Percentiles rank a stretch among this genome's conserved stretches.
Conservation (phyloP, 1,140 invertebrate genomes). For the Hestina assimilis region DNA sequence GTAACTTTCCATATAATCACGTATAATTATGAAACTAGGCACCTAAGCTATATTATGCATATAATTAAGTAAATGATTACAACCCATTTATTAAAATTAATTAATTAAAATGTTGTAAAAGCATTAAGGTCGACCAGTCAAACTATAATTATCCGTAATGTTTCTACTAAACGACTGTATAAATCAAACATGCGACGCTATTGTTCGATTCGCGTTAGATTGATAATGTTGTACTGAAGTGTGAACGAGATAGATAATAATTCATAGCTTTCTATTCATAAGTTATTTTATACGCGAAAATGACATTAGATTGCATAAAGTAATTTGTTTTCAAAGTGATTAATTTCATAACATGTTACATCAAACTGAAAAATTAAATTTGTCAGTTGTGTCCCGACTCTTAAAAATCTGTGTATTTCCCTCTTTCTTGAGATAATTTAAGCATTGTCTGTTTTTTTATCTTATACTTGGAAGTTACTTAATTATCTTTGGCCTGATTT, state of each 20-base stretch:
- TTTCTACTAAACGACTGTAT: conserved; percentile 77
- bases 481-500: not conserved
- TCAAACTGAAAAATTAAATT: not conserved
- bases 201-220: conserved; percentile 78
- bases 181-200: conserved; percentile 77
- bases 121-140: conserved; percentile 53
- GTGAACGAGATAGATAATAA: conserved; percentile 71
- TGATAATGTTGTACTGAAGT: conserved; percentile 75
- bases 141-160: conserved; percentile 76
- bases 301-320: not conserved
- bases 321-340: not conserved
- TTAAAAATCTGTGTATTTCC: not conserved
- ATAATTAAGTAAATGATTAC: not conserved
- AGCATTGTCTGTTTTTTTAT: no score
- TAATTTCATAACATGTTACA: no score
- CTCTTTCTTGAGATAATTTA: no score
- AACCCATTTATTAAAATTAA: conserved; percentile 6
- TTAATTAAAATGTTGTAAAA: conserved; percentile 32
- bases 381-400: not conserved
- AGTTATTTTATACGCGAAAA: conserved; percentile 6
- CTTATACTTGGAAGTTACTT: not conserved
- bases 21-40: not conserved
- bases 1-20: not conserved
- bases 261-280: conserved; percentile 36
- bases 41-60: not conserved